Conservation (phyloP, 2,797 vertebrate species). For the Chaetodon trifasciatus region DNA sequence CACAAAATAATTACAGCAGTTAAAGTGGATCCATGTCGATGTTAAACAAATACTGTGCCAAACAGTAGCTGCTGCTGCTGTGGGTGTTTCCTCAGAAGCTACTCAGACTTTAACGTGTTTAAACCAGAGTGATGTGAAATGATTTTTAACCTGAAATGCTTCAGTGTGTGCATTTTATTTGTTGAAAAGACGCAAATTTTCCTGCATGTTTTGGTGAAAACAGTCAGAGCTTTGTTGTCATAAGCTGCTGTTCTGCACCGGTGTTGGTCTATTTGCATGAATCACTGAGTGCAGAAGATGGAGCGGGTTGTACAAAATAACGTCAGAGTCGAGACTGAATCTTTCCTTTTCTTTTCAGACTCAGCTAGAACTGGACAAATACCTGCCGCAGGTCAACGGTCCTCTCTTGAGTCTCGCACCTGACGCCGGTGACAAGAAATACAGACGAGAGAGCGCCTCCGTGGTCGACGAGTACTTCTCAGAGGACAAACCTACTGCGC, state of each 20-base stretch:
- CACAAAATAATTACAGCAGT: slow-evolving; percentile 22
- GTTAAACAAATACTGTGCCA: slow-evolving; percentile 3
- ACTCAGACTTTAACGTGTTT: not conserved
- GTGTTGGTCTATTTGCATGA: not conserved
- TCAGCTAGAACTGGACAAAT: slow-evolving; percentile 91
- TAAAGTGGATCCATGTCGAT: not conserved
- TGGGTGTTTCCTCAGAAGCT: not conserved
- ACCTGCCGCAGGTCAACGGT: slow-evolving; percentile 81
- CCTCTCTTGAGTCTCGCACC: slow-evolving; percentile 53
- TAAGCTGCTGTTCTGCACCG: too few relatives aligned
- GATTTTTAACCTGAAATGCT: not conserved
- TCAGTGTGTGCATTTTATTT: too few relatives aligned
- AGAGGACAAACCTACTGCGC: slow-evolving; percentile 85
- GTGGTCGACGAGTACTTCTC: slow-evolving; percentile 94
- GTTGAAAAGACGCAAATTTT: too few relatives aligned
- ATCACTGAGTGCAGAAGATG: not conserved
- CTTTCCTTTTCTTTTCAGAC: slow-evolving; percentile 64
- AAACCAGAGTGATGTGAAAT: too few relatives aligned
- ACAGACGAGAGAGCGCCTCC: slow-evolving; percentile 91
- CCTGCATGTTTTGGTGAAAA: too few relatives aligned
- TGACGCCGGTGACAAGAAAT: slow-evolving; percentile 87
- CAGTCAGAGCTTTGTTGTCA: too few relatives aligned
- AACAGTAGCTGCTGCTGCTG: not conserved
- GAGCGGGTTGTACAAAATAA: not conserved
- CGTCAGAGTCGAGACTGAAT: not conserved